Conservation (phyloP, 1,140 invertebrate genomes). For the Rhizoglyphus robini region DNA sequence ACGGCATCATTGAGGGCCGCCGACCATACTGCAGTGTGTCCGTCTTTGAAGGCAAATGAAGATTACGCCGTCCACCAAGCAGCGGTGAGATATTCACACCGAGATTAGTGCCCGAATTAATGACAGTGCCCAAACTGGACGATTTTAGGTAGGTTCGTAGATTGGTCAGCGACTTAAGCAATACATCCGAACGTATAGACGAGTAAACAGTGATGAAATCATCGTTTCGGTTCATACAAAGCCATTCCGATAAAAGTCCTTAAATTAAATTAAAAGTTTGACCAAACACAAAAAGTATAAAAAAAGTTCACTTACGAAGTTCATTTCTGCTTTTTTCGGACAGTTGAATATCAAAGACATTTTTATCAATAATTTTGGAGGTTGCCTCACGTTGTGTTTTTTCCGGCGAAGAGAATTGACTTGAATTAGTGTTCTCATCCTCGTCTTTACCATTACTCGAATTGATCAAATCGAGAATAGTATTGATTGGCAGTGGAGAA, state of each 20-base stretch:
- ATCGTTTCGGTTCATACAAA: slow-evolving; percentile 56
- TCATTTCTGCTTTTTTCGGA: slow-evolving; percentile 46
- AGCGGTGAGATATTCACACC: neutral
- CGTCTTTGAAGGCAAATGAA: neutral
- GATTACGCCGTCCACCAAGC: slow-evolving; percentile 14
- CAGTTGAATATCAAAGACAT: slow-evolving; percentile 27
- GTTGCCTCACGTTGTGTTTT: slow-evolving; percentile 2
- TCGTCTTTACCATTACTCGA: neutral
- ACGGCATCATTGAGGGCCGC: neutral
- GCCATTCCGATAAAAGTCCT: slow-evolving; percentile 65
- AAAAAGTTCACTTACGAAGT: neutral
- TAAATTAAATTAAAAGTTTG: slow-evolving; percentile 33
- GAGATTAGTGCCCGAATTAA: neutral
- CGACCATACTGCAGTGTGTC: neutral
- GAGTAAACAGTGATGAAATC: slow-evolving; percentile 69
- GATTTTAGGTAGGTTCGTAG: slow-evolving; percentile 57
- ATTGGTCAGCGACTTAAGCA: slow-evolving; percentile 54
- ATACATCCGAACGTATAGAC: slow-evolving; percentile 54
- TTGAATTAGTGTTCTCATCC: neutral
- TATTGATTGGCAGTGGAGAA: slow-evolving; percentile 60
- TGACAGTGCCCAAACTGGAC: slow-evolving; percentile 29
- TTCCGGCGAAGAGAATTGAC: neutral
- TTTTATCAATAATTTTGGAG: neutral
- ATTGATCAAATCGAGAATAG: slow-evolving; percentile 52
- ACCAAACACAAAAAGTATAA: neutral